Evolutionary conservation across 1,140 invertebrate genomes (phyloP).

Genomic region (Penaeus chinensis): DNA sequence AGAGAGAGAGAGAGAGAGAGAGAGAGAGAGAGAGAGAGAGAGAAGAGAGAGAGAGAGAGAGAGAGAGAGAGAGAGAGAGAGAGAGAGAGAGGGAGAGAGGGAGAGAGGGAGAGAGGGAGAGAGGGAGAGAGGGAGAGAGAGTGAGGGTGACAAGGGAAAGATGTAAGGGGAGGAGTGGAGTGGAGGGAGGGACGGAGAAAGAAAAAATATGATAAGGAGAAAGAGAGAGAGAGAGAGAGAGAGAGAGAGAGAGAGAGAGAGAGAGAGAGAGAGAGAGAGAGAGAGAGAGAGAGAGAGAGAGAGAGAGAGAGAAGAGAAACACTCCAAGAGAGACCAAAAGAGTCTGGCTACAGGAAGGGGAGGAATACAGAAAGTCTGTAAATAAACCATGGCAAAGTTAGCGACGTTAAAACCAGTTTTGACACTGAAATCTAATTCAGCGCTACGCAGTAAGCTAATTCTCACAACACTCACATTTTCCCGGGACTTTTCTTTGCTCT

Average conservation of each 20-base stretch:
- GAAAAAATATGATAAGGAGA: not conserved
- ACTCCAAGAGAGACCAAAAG: not conserved
- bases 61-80: not conserved
- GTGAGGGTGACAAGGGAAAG: not conserved
- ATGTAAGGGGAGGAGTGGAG: not conserved
- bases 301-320: not conserved
- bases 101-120: not conserved
- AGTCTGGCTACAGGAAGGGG: slow-evolving; percentile 1
- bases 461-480: too few relatives aligned
- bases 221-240: not conserved
- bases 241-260: not conserved
- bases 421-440: too few relatives aligned
- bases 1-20: too few relatives aligned
- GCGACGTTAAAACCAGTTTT: too few relatives aligned
- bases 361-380: not conserved
- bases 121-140: not conserved
- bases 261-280: not conserved
- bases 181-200: not conserved
- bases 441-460: too few relatives aligned
- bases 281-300: not conserved
- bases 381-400: too few relatives aligned
- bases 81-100: not conserved
- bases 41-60: not conserved
- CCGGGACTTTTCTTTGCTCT: too few relatives aligned
- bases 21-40: not conserved